Evolutionary conservation across 1,140 invertebrate genomes (phyloP), one percentile per base, ranked within the genome.

Genomic region (Tetramorium parvispinum): DNA sequence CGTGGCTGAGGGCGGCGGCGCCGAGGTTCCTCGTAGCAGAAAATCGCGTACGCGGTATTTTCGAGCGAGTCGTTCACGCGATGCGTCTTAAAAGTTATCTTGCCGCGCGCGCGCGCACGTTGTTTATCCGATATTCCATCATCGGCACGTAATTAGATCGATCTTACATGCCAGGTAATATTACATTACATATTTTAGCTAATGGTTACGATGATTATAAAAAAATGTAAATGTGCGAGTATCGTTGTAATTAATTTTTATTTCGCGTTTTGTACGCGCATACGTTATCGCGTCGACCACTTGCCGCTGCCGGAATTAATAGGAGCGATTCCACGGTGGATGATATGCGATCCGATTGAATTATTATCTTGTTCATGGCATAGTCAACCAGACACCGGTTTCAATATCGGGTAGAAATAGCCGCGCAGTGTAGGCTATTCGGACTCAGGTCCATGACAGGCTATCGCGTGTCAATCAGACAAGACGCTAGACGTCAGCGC

Each of bases 41-140:
- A 77, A 85, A 78, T 85, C 82, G 46, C 73, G 55, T 78, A 78
- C 73, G 82, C 16, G 82, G 57, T 85, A 85, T 53, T 81, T 53
- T 70, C 77, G 70, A 51, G 46, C 71, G 43, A 78, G 46, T 59
- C 43, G 59, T 46, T 77, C 77, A 79, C 77, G 77, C 77, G 77
- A 79, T 53, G 77, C 63, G 49, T 70, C 77, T 53, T 40, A 49
- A 81, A 55, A 51, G 37, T 79, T 53, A 53, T 53, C 24, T 66
- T 65, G 18, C 43, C 77, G 27, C 10, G 53, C 24, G 24, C 18
- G 32, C 13, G 16, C 18, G 4, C 32, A 27, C 1, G 32, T 32
- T 32, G 76, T 46, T 78, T 49, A 78, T 27, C 76, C 13, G 21
- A 55, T 81, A 40, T 70, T 68, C 63, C 16, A 73, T 83, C 24